phyloP scores from a whole-genome alignment of 2,113 vertebrate genomes.

The Mastomys coucha region DNA sequence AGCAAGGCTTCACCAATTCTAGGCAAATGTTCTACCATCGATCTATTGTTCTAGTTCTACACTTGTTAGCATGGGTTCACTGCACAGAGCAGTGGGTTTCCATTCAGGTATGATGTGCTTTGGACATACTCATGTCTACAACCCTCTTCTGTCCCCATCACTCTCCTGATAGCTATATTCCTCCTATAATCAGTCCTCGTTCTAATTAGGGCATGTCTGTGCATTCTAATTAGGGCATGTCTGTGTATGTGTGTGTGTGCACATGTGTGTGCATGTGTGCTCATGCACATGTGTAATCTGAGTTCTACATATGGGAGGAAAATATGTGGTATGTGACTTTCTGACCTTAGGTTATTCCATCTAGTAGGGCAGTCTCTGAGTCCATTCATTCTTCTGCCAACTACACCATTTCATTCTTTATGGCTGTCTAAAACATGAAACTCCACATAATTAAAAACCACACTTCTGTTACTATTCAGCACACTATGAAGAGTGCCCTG shows the following conservation, averaged over 20 bases:
- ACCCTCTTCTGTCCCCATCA: neutral
- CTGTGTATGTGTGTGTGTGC: neutral
- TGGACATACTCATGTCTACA: neutral
- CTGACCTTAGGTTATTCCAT: neutral
- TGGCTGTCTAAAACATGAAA: neutral
- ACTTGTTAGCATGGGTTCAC: neutral
- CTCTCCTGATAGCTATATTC: neutral
- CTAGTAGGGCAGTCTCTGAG: neutral
- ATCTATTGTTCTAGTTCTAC: neutral
- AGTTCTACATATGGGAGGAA: neutral
- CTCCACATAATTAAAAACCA: neutral
- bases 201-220: neutral
- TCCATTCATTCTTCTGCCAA: neutral
- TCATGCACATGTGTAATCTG: neutral
- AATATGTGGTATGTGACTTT: neutral
- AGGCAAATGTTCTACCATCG: neutral
- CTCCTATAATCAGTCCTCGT: neutral
- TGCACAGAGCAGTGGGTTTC: neutral
- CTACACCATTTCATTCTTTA: neutral
- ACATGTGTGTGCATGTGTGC: neutral
- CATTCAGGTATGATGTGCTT: neutral
- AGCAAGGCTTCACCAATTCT: neutral
- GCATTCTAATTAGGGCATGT: neutral
- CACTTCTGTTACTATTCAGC: neutral
- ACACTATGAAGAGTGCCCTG: neutral